phyloP scores from a whole-genome alignment of 2,888 invertebrate species.

The Psylliodes chrysocephalus region DNA sequence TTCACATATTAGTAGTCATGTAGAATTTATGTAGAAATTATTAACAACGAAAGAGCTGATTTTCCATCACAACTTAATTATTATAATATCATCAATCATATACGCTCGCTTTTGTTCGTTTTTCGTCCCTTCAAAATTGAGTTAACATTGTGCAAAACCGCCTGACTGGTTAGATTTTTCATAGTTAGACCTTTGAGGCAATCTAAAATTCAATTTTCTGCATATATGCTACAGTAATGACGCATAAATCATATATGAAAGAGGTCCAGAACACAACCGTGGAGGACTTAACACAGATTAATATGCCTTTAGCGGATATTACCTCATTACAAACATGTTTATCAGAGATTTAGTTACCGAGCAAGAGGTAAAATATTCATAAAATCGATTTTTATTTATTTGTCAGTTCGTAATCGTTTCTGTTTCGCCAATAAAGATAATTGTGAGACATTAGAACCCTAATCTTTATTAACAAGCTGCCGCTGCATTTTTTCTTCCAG shows the following conservation, averaged over 20 bases:
- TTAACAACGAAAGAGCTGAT: neutral
- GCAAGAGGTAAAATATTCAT: constrained; percentile 16
- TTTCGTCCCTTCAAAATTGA: neutral
- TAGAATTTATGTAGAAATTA: neutral
- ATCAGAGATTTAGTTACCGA: constrained; percentile 19
- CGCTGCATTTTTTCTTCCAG: too few species aligned
- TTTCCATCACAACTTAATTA: constrained; percentile 2
- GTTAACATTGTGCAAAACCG: neutral
- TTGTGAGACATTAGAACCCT: constrained; percentile 3
- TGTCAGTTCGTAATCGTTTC: constrained; percentile 5
- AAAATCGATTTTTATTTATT: constrained; percentile 1
- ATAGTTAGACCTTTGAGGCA: neutral
- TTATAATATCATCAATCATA: neutral
- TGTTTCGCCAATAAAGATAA: constrained; percentile 13
- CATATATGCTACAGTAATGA: neutral
- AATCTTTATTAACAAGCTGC: constrained; percentile 1
- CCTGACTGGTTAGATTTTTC: neutral
- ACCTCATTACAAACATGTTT: constrained; percentile 22
- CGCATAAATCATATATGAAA: constrained; percentile 5
- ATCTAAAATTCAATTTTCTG: constrained; percentile 11
- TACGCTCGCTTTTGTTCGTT: neutral
- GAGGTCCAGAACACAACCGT: constrained; percentile 1
- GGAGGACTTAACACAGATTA: constrained; percentile 12
- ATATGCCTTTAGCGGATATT: constrained; percentile 19
- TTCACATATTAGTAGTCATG: neutral